Evolutionary conservation across 2,888 invertebrate species (phyloP).

Genomic region (Bembecia ichneumoniformis): DNA sequence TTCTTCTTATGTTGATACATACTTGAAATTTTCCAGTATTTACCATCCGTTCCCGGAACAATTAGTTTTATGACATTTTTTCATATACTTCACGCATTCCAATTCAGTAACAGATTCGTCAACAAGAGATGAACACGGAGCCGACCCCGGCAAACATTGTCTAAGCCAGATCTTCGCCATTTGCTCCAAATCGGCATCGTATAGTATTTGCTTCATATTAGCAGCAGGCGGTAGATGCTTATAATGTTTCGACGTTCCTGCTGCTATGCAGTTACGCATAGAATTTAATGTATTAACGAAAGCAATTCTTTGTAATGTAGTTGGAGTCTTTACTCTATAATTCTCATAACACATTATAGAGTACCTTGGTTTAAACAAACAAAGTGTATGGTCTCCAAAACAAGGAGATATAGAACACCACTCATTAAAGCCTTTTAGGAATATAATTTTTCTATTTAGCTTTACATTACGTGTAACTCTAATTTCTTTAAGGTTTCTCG

Average conservation of each 20-base stretch:
- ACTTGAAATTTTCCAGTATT: no score
- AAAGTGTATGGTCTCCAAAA: conserved; percentile 59
- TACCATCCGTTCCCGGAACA: no score
- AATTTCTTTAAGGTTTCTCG: conserved; percentile 34
- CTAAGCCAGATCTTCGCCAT: conserved; percentile 50
- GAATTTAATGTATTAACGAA: conserved; percentile 51
- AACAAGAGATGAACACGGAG: conserved; percentile 49
- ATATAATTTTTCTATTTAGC: neutral
- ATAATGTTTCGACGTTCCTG: conserved; percentile 32
- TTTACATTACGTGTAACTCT: conserved; percentile 12
- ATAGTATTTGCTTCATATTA: conserved; percentile 55
- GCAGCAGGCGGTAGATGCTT: conserved; percentile 45
- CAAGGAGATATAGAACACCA: conserved; percentile 55
- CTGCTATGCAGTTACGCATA: conserved; percentile 56
- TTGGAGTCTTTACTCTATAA: conserved; percentile 34
- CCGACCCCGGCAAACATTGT: conserved; percentile 55
- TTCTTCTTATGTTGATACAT: neutral
- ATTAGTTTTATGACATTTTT: conserved; percentile 21
- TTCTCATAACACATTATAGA: conserved; percentile 36
- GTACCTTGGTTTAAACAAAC: conserved; percentile 32
- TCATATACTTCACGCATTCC: conserved; percentile 51
- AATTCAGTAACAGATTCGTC: conserved; percentile 44
- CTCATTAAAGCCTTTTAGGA: conserved; percentile 25
- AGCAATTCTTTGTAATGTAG: conserved; percentile 31
- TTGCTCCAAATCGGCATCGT: conserved; percentile 50